Evolutionary conservation across 2,888 invertebrate genomes (phyloP), one percentile per base, ranked within the genome.

Genomic region (Autographa gamma): DNA sequence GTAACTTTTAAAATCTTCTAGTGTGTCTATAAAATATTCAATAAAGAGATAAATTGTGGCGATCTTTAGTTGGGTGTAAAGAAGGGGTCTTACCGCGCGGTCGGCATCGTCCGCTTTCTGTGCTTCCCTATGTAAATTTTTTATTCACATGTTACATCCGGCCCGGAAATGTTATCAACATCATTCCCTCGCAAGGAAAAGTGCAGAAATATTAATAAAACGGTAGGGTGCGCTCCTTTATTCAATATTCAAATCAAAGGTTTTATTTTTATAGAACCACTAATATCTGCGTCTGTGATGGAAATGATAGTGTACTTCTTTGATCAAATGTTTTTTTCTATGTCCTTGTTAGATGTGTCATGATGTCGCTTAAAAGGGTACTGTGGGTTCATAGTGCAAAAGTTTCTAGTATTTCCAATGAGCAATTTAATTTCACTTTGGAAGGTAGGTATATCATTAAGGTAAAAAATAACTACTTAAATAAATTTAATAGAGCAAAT

Each of bases 71-170:
- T 48, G 63, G 48, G 14, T 11, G 56, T 32, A 73, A 79, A 78
- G 59, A 79, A 78, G 59, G 61, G 61, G 61, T 67, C 70, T 75
- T 76, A 62, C 65, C 58, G 65, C 63, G 77, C 14, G 59, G 72
- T 66, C 63, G 52, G n/a, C 62, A 48, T 64, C 64, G 60, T 9
- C 16, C 71, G 43, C 72, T 66, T 68, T 75, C 71, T 59, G 52
- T 74, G 60, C 76, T 72, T 69, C 75, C 70, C 77, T 78, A 78
- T 82, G 77, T 91, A 88, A 90, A 91, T 92, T 90, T 91, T 91
- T 90, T 87, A 91, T 89, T 86, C 79, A 76, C 73, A 78, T 73
- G 81, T 80, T 81, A 63, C 80, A 69, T 70, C 79, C 76, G 70
- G 67, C 66, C 71, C 77, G 61, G 82, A 83, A 85, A 87, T 83